A percentile compares a stretch with the other conserved stretches of the same genome.
These are phyloP conservation scores for Barnardius zonarius DNA, from an alignment of 2,113 vertebrate species.

Conservation along the genomic window DNA sequence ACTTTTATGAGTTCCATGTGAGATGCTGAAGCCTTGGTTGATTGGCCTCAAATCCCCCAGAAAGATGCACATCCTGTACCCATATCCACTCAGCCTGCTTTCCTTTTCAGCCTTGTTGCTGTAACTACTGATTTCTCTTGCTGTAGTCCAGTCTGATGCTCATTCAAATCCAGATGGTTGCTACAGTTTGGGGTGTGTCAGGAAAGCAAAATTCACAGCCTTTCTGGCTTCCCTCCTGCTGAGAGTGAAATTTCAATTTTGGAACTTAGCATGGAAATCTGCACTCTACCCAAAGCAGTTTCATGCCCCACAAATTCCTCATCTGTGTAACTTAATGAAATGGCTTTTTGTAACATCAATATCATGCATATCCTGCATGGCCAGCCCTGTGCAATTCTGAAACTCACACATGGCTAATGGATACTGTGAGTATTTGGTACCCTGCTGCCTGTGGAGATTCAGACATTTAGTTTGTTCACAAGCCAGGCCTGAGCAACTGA, in stretches of 20 bases:
- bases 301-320: not conserved
- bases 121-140: not conserved
- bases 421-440: not conserved
- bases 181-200: not conserved
- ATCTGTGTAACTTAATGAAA: not conserved
- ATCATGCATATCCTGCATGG: not conserved
- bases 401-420: not conserved
- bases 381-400: not conserved
- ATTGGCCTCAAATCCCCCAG: not conserved
- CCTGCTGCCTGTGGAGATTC: not conserved
- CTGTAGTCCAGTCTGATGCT: not conserved
- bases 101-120: not conserved
- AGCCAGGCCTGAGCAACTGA: not conserved
- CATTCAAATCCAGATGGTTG: not conserved
- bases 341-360: not conserved
- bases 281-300: not conserved
- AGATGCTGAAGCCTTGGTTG: not conserved
- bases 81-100: not conserved
- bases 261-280: not conserved
- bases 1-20: constrained; percentile 22
- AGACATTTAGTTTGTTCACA: not conserved
- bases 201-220: not conserved
- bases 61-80: not conserved
- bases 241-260: not conserved
- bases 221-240: not conserved